Conservation (phyloP, 2,113 vertebrate species). For the Sarotherodon lohbergeri region DNA sequence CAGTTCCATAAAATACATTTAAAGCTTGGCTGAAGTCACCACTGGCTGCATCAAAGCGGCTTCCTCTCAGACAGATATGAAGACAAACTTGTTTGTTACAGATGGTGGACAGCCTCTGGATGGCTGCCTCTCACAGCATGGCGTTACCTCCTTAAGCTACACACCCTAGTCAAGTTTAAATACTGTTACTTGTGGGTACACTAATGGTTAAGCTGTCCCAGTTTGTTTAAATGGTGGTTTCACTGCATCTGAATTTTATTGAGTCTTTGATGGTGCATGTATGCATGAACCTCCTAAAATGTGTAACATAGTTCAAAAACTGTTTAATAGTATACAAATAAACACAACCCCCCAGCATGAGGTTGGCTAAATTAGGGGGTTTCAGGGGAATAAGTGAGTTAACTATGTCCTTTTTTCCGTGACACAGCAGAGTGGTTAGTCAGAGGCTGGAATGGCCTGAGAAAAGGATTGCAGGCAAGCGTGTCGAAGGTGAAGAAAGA, state of each 20-base stretch:
- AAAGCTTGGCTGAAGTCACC: background rate
- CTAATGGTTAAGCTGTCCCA: background rate
- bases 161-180: background rate
- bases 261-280: background rate
- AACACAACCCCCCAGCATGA: background rate
- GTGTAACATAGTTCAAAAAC: background rate
- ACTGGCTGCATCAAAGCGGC: background rate
- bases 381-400: constrained; percentile 12
- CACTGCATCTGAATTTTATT: background rate
- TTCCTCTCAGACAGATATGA: constrained; percentile 1
- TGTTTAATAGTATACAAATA: background rate
- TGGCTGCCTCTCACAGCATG: background rate
- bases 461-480: background rate
- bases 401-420: background rate
- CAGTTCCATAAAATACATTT: background rate
- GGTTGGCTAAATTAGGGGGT: constrained; percentile 15
- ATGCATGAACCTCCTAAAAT: background rate
- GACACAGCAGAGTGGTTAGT: constrained; percentile 42
- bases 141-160: background rate
- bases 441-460: constrained; percentile 13
- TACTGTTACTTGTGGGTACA: background rate
- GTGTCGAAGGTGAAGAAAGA: background rate
- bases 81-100: constrained; percentile 12
- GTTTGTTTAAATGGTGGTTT: background rate
- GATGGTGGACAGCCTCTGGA: background rate